phyloP scores from a whole-genome alignment of 2,888 invertebrate genomes.

The Chymomyza amoena region DNA sequence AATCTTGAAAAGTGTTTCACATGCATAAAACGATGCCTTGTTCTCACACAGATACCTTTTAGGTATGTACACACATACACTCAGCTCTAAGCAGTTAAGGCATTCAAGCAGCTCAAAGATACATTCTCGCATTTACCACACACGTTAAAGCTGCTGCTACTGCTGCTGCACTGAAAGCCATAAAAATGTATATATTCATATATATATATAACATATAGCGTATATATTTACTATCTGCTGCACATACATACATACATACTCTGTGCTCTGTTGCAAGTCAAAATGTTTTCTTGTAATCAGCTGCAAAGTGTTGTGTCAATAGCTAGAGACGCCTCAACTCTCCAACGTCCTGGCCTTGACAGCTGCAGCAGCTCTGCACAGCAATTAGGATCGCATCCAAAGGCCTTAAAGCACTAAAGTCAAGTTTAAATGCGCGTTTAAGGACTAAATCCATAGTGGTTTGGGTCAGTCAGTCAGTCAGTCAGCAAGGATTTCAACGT shows the following conservation, averaged over 20 bases:
- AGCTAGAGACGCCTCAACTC: conserved; percentile 29
- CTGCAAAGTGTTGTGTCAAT: conserved; percentile 71
- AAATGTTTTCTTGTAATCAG: conserved; percentile 70
- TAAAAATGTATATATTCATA: not conserved
- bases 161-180: not conserved
- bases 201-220: not conserved
- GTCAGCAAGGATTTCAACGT: not conserved
- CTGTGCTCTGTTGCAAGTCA: conserved; percentile 39
- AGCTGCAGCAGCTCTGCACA: not conserved
- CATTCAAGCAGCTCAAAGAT: conserved; percentile 11
- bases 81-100: conserved; percentile 12
- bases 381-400: not conserved
- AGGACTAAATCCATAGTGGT: too few relatives aligned
- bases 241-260: conserved; percentile 10
- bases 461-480: not conserved
- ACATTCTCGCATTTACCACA: not conserved
- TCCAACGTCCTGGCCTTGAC: not conserved
- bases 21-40: conserved; percentile 31
- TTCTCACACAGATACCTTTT: conserved; percentile 5
- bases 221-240: too few relatives aligned
- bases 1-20: conserved; percentile 66
- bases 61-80: conserved; percentile 18
- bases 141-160: not conserved
- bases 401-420: not conserved
- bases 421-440: too few relatives aligned